Percentiles rank a stretch among this genome's conserved stretches.
Evolutionary conservation across 2,113 vertebrate species (phyloP).

Genomic region (Pseudorhombus dupliciocellatus): DNA sequence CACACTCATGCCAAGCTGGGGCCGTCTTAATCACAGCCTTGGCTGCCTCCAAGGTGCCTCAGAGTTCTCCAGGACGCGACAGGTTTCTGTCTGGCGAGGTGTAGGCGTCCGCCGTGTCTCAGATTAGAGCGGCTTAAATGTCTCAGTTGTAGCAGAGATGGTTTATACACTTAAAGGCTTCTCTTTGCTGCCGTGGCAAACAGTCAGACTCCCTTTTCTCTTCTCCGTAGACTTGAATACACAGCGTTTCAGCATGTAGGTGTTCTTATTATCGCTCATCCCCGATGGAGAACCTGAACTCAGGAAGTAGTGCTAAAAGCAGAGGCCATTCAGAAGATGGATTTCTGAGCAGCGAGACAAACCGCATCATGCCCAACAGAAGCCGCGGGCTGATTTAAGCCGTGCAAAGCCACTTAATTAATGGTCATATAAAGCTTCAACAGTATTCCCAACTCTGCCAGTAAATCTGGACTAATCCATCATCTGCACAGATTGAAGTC

Average conservation of each 20-base stretch:
- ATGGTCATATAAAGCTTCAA: background rate
- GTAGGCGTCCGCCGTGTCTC: constrained; percentile 12
- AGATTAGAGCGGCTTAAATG: constrained; percentile 32
- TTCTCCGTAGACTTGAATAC: background rate
- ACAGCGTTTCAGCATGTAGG: constrained; percentile 7
- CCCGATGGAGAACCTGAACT: constrained; percentile 19
- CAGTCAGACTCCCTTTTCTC: background rate
- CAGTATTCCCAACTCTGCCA: background rate
- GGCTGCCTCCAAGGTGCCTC: constrained; percentile 38
- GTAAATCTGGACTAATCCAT: background rate
- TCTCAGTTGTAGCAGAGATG: constrained; percentile 11
- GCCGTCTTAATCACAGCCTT: constrained; percentile 50
- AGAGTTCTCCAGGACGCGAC: constrained; percentile 34
- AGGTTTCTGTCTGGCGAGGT: constrained; percentile 46
- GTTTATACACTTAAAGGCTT: constrained; percentile 32
- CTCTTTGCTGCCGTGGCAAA: constrained; percentile 16
- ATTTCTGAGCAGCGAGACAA: constrained; percentile 5
- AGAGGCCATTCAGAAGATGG: constrained; percentile 1
- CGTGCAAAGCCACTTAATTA: background rate
- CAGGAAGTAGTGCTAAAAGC: constrained; percentile 26
- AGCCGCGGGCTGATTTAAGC: constrained; percentile 19
- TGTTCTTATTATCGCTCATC: background rate
- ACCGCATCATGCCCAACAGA: constrained; percentile 7
- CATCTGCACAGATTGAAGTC: background rate
- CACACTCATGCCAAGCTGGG: background rate